phyloP scores from a whole-genome alignment of 2,797 vertebrate genomes.

The Netta rufina region DNA sequence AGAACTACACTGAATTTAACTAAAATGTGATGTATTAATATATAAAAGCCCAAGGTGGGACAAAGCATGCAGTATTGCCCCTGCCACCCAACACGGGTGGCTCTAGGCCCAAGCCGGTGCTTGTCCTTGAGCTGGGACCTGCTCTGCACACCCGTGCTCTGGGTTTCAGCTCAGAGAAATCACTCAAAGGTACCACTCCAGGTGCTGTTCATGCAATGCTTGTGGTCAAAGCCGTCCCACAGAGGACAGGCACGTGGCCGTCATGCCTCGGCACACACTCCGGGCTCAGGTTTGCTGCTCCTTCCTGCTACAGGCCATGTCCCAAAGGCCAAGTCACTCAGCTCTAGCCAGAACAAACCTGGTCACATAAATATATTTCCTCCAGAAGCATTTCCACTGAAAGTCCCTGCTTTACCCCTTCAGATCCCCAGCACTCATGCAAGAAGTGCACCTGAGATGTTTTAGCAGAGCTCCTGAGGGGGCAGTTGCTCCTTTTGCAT shows the following conservation, averaged over 20 bases:
- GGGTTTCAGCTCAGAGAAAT: background rate
- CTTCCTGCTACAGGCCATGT: background rate
- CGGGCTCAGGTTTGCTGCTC: background rate
- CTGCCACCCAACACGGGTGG: background rate
- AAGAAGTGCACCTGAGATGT: background rate
- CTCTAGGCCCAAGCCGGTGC: background rate
- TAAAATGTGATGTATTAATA: background rate
- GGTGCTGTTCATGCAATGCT: accelerated
- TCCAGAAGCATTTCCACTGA: background rate
- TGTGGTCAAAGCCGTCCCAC: background rate
- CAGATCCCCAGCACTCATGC: background rate
- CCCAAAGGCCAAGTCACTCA: background rate
- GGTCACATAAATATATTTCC: background rate
- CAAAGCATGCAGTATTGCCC: background rate
- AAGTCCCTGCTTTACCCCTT: background rate
- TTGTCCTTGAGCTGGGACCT: background rate
- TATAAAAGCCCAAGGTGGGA: background rate
- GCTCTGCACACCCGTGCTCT: background rate
- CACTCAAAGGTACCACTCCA: background rate
- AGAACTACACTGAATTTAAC: background rate
- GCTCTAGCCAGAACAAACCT: background rate
- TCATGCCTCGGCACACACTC: background rate
- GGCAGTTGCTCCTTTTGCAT: background rate
- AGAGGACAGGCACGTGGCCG: accelerated
- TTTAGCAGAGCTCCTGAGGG: background rate